A percentile compares a stretch with the other conserved stretches of the same genome.
Evolutionary conservation across 2,113 vertebrate genomes (phyloP).

Genomic region (Cololabis saira): DNA sequence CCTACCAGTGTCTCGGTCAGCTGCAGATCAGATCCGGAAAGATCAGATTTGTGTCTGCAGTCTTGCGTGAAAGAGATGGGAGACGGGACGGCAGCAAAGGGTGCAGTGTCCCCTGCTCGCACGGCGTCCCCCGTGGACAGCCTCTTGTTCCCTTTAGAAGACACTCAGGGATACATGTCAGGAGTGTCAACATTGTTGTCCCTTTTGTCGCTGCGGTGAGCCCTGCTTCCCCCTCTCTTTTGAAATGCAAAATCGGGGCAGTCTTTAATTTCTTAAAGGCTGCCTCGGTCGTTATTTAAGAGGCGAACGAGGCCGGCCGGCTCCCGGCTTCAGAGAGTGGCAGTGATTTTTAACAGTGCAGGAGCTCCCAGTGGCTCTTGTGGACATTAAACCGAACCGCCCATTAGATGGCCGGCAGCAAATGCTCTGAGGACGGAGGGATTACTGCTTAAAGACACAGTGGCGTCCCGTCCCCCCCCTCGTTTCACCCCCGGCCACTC

Average conservation of each 20-base stretch:
- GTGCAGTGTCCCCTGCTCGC: conserved; percentile 25
- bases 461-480: conserved; percentile 41
- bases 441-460: conserved; percentile 83
- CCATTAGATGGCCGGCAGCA: conserved; percentile 79
- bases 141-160: conserved; percentile 51
- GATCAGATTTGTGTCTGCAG: conserved; percentile 6
- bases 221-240: conserved; percentile 59
- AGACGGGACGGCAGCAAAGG: conserved; percentile 5
- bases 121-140: conserved; percentile 32
- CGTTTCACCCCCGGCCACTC: conserved; percentile 25
- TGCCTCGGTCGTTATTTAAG: conserved; percentile 55
- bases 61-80: not conserved
- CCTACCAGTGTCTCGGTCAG: conserved; percentile 2
- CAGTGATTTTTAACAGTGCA: conserved; percentile 64
- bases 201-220: conserved; percentile 64
- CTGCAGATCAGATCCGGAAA: conserved; percentile 4
- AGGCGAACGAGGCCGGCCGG: conserved; percentile 43
- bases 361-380: conserved; percentile 76
- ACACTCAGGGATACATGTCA: conserved; percentile 61
- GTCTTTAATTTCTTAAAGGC: conserved; percentile 66
- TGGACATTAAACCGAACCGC: conserved; percentile 79
- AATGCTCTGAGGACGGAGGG: conserved; percentile 75
- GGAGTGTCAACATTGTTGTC: conserved; percentile 73
- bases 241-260: conserved; percentile 71
- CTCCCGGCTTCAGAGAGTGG: conserved; percentile 39